Conservation (phyloP, 2,888 invertebrate species). For the Adineta ricciae region DNA sequence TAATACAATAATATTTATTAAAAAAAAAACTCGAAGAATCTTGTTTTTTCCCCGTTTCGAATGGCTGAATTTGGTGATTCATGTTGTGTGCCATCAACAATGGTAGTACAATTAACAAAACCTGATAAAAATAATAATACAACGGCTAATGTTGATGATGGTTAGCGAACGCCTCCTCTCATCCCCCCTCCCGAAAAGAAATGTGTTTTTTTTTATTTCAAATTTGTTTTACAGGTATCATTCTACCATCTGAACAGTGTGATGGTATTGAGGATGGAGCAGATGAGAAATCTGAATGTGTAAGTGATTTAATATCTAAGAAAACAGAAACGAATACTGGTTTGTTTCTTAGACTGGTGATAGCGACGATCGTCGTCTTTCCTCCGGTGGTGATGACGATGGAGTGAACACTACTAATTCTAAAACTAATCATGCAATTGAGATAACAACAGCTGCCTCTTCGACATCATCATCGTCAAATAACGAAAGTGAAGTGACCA, state of each 20-base stretch:
- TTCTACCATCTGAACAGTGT: background rate
- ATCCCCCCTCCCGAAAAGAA: no score
- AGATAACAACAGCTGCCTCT: background rate
- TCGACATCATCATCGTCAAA: background rate
- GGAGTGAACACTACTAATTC: background rate
- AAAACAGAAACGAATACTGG: no score
- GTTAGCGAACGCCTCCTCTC: no score
- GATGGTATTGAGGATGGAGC: background rate
- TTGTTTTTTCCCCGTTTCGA: background rate
- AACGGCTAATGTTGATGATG: constrained; percentile 5
- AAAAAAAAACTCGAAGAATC: background rate
- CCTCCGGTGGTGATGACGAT: background rate
- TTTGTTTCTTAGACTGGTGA: background rate
- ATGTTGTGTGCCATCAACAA: background rate
- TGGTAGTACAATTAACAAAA: background rate
- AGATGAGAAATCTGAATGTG: background rate
- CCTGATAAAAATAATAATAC: constrained; percentile 15
- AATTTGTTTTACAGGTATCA: background rate
- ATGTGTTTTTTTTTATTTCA: no score
- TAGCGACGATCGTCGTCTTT: background rate
- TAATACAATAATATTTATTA: background rate
- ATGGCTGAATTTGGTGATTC: background rate
- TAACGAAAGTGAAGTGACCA: background rate
- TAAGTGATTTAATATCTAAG: background rate
- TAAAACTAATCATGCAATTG: background rate